phyloP scores from a whole-genome alignment of 2,113 vertebrate species.

The Sakesphorus luctuosus region DNA sequence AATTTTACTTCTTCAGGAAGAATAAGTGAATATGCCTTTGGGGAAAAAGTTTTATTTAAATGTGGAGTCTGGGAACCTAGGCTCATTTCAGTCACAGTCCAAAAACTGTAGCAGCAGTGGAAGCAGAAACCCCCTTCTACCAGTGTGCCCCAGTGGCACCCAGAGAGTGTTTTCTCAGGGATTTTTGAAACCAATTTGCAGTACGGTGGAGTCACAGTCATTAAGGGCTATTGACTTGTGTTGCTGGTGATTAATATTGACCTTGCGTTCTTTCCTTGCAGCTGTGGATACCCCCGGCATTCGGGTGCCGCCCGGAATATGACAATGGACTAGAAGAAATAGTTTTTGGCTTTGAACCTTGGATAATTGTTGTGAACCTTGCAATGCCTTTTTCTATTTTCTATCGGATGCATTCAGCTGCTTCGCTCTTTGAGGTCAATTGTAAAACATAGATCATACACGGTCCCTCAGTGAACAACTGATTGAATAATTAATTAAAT shows the following conservation, averaged over 20 bases:
- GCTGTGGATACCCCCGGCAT: slow-evolving; percentile 96
- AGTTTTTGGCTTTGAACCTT: slow-evolving; percentile 91
- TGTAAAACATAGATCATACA: slow-evolving; percentile 80
- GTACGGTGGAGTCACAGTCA: not conserved
- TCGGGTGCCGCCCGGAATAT: slow-evolving; percentile 95
- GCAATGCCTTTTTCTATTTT: slow-evolving; percentile 96
- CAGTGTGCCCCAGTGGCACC: not conserved
- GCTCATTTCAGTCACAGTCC: not conserved
- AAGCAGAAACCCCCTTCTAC: not conserved
- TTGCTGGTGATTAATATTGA: not conserved
- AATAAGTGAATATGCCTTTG: not conserved
- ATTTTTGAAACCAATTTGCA: not conserved
- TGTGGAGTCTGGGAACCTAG: not conserved
- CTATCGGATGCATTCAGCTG: slow-evolving; percentile 96
- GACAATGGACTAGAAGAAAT: slow-evolving; percentile 93
- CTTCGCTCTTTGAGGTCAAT: slow-evolving; percentile 94
- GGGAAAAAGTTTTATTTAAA: not conserved
- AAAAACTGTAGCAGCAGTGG: not conserved
- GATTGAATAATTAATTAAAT: slow-evolving; percentile 25
- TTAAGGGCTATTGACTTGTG: not conserved
- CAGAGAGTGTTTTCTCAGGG: not conserved
- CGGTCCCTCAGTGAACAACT: not conserved
- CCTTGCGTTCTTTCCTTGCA: slow-evolving; percentile 56
- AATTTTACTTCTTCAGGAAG: slow-evolving; percentile 16
- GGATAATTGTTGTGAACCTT: slow-evolving; percentile 95